Base-by-base conservation (phyloP, 1,140 invertebrate species). In the Cryptotermes secundus region DNA sequence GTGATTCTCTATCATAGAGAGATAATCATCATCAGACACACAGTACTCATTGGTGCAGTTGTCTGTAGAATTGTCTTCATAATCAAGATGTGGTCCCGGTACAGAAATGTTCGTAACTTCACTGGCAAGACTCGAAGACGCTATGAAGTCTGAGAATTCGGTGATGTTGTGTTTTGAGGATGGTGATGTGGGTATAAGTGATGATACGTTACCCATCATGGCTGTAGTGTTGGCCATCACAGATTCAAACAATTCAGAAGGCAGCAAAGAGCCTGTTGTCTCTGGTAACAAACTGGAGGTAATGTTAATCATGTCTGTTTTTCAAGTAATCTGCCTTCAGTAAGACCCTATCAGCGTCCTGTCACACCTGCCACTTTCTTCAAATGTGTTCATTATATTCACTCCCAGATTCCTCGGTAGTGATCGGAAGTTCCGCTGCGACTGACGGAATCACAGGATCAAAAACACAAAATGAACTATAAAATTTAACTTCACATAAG, bases 1-100 rank as follows among this genome's bases (percentile, higher is more conserved):
- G 86, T 94, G 92, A 0, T 92, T 90, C 36, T 92, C 87, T 81
- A 95, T 91, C 86, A 92, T 89, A 9, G 91, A 90, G 19, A 93
- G 87, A 84, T 95, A 95, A 10, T 94, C 93, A 34, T 93, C 92
- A 86, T 92, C 89, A 0, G 91, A 87, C 38, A 92, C 87, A 87
- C 92, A 92, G 82, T 91, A 91, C 49, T 89, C 88, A 84, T 92
- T 92, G 0, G 87, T 90, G 85, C 90, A 91, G 80, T 88, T 89
- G 9, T 22, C 35, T 26, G 35, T 42, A 7, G 35, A 35, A 35
- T 42, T 82, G 6, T n/a, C n/a, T 6, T 38, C 80, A 19, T 82
- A 38, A 26, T 82, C 81, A 31, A 65, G 59, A 4, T 26, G 26
- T n/a, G 22, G 1, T 7, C 3, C 24, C 3, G 53, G 26, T 59